Conservation (phyloP, 2,888 invertebrate genomes). For the Maniola hyperantus region DNA sequence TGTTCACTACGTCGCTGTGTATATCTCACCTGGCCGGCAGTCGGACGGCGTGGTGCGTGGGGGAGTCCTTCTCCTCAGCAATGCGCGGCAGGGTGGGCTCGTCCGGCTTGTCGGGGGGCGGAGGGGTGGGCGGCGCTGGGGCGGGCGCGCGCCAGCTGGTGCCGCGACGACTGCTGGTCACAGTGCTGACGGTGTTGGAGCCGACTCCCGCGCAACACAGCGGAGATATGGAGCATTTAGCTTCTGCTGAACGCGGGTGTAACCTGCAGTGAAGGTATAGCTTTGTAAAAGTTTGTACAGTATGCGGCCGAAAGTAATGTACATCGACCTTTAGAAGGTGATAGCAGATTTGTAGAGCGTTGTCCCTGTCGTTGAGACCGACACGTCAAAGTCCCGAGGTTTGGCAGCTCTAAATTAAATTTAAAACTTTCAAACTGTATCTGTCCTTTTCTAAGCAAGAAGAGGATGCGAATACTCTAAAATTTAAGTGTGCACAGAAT, state of each 20-base stretch:
- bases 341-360: too few species aligned
- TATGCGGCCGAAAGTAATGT: too few species aligned
- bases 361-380: too few species aligned
- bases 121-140: slow-evolving; percentile 67
- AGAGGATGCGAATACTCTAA: too few species aligned
- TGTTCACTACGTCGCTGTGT: too few species aligned
- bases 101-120: slow-evolving; percentile 62
- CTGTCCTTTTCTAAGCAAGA: too few species aligned
- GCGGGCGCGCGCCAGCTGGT: slow-evolving; percentile 56
- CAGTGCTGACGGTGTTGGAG: slow-evolving; percentile 56
- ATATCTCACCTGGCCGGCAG: slow-evolving; percentile 56
- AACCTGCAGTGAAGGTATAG: slow-evolving; percentile 72
- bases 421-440: too few species aligned
- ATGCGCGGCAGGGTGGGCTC: slow-evolving; percentile 88
- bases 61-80: slow-evolving; percentile 93
- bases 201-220: slow-evolving; percentile 84
- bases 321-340: too few species aligned
- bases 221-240: slow-evolving; percentile 92
- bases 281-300: too few species aligned
- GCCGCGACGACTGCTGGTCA: slow-evolving; percentile 60
- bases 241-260: slow-evolving; percentile 94
- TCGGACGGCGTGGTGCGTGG: slow-evolving; percentile 82
- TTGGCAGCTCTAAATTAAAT: too few species aligned
- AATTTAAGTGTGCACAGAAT: too few species aligned
- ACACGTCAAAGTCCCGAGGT: too few species aligned